Base-by-base conservation (phyloP, 1,140 invertebrate species). In the Heterodera carotae region DNA sequence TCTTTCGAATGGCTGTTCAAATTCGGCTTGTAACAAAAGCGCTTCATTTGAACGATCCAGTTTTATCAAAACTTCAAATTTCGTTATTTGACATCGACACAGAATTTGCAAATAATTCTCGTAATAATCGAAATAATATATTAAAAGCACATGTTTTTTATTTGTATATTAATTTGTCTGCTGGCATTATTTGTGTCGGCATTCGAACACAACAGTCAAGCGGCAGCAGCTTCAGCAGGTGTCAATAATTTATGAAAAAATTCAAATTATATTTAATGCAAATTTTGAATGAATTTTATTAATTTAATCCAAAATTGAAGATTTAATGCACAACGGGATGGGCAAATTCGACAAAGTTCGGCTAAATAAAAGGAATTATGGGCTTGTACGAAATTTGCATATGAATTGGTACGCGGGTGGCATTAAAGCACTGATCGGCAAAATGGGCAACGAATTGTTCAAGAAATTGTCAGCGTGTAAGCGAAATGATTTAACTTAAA, bases 331-430 rank as follows among this genome's bases (percentile, higher is more conserved):
- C n/a, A 12, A 12, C 4, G 76, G 76, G 12, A 66, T 77, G 48
- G 76, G 68, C 1, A 76, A 60, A n/a, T 77, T 77, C 15, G 36
- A 78, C n/a, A 78, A 78, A 78, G 60, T 78, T 18, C 70, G 77
- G 33, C 34, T 78, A n/a, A 77, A 75, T 56, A 76, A 78, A 22
- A 43, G 39, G 15, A 78, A 78, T 53, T 78, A 67, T 39, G 76
- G 34, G 33, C 64, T 33, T 22, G 74, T 78, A 0, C 43, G 68
- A 27, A 78, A 78, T 36, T 43, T 78, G 33, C 77, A 78, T 33
- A 43, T 62, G 25, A 78, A 78, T 68, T 78, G 77, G 77, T 77
- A 78, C 48, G 77, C 76, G 25, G 36, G 31, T 2, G 66, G 66
- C 18, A 56, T 77, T 27, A 77, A 77, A 25, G 74, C 62, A n/a